Evolutionary conservation across 2,888 invertebrate genomes (phyloP), one percentile per base, ranked within the genome.

Genomic region (Eremobia ochroleuca): DNA sequence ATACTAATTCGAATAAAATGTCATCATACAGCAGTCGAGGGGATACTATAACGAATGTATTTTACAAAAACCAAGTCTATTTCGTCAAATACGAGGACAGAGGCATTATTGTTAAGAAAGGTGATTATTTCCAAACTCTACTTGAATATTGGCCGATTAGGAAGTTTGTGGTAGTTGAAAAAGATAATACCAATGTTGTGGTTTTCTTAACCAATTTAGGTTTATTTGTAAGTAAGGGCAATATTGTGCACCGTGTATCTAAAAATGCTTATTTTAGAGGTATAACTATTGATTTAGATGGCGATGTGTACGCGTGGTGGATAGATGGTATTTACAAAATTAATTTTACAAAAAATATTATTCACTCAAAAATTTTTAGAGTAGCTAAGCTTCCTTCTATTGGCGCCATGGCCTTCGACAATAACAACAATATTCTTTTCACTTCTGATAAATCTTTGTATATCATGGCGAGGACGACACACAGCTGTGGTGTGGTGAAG

Each of bases 241-340:
- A 91, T 1, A 85, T 90, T 5, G 85, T 87, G 0, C 89, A 92
- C 21, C 89, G 89, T 59, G 59, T 97, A 2, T 96, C 96, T 0
- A 92, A 90, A 1, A 96, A 96, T 73, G 85, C 94, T 0, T 96
- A 92, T 76, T 94, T 96, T 58, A 92, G 96, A 89, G 96, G 96
- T 0, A 77, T 96, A 2, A 91, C 93, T 15, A 88, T 95, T 4
- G 96, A 96, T 90, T 89, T 93, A 46, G 92, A 95, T 46, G 95
- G 93, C 0, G 87, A 81, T 0, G 92, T 96, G 0, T 96, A 95
- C 49, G 91, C 94, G 6, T 96, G 96, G 96, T 96, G 96, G 96
- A 73, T 96, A 2, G 96, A 96, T 75, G 95, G 94, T 0, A 91
- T 97, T 8, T 97, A 96, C 73, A 94, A 92, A 87, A 90, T 97